phyloP scores from a whole-genome alignment of 2,113 vertebrate genomes.

The Taxidea taxus region DNA sequence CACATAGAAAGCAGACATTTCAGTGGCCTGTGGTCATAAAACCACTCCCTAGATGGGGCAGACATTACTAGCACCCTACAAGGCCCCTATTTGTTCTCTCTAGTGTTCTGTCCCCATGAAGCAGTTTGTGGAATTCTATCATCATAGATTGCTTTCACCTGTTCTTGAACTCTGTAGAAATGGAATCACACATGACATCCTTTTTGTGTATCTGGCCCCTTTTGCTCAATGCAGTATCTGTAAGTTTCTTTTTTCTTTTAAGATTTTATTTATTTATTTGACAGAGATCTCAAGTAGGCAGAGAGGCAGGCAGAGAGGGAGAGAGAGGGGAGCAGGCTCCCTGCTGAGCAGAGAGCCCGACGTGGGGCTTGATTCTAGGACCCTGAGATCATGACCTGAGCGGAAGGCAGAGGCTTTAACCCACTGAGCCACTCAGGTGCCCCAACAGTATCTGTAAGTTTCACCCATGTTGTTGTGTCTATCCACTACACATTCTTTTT shows the following conservation, averaged over 20 bases:
- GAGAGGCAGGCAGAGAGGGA: too few relatives aligned
- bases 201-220: neutral
- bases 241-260: too few relatives aligned
- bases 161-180: neutral
- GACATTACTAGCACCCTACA: neutral
- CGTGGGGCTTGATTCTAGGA: too few relatives aligned
- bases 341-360: too few relatives aligned
- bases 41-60: neutral
- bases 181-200: neutral
- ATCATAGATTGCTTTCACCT: neutral
- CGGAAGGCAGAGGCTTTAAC: too few relatives aligned
- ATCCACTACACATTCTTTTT: neutral
- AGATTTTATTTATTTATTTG: too few relatives aligned
- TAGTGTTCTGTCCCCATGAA: neutral
- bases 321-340: too few relatives aligned
- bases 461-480: neutral
- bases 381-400: too few relatives aligned
- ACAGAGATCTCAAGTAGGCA: too few relatives aligned
- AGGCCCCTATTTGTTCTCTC: neutral
- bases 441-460: neutral
- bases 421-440: too few relatives aligned
- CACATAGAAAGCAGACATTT: neutral
- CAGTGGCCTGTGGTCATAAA: neutral
- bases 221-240: neutral
- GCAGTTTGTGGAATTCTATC: neutral